Percentiles rank a stretch among this genome's conserved stretches.
Conservation (phyloP, 92 coral and sea anemone genomes). For the Diadumene lineata region DNA sequence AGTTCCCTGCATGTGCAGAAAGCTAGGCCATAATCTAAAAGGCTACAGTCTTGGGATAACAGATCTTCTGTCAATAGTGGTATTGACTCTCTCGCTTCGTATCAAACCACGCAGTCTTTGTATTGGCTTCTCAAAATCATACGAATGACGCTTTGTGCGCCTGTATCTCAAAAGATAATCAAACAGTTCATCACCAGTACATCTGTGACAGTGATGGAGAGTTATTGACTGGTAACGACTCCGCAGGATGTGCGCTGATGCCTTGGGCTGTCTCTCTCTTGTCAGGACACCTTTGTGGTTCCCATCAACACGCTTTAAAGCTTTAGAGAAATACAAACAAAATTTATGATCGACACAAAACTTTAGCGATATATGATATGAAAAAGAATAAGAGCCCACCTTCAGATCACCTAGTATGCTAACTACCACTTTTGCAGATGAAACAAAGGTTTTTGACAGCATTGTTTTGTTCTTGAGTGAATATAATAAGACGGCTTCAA, state of each 20-base stretch:
- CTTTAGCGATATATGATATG: not conserved
- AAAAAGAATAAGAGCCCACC: no score
- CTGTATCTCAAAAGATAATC: conserved; percentile 55
- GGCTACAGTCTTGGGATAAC: no score
- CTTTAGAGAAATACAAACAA: conserved; percentile 30
- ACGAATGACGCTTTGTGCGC: conserved; percentile 24
- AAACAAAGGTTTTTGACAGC: no score
- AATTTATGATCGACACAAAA: not conserved
- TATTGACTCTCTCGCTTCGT: conserved; percentile 66
- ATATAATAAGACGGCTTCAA: no score
- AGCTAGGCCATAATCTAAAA: no score
- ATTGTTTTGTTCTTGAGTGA: no score
- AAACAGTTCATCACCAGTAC: conserved; percentile 82
- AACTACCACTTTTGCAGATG: no score
- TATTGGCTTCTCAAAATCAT: conserved; percentile 4
- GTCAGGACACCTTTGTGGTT: conserved; percentile 92
- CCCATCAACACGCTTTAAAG: conserved; percentile 67
- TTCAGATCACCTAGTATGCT: no score
- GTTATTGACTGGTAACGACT: conserved; percentile 76
- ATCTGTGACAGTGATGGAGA: conserved; percentile 47
- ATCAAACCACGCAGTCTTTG: conserved; percentile 51
- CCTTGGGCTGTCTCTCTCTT: conserved; percentile 85
- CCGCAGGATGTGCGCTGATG: conserved; percentile 82
- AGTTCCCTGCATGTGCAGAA: no score
- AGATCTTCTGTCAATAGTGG: conserved; percentile 52